Evolutionary conservation across 2,888 invertebrate species (phyloP), one percentile per base, ranked within the genome.

Genomic region (Nomada ferruginata): DNA sequence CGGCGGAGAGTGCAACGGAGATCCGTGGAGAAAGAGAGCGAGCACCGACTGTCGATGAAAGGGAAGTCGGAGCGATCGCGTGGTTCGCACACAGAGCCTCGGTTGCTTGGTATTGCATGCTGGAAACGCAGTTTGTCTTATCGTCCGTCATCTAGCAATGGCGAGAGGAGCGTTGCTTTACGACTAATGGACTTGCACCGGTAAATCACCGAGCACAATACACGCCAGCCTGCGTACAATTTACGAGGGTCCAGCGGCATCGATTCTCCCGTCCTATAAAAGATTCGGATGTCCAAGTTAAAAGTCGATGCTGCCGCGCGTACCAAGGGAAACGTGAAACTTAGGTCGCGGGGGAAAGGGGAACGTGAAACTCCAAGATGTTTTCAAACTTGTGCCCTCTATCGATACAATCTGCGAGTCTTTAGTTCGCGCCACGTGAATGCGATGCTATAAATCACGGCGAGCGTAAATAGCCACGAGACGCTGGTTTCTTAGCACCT

Each of bases 171-270:
- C 88, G 85, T 86, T 87, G 90, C 89, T 90, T 91, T 90, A 89
- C 90, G 87, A 89, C 91, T 91, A 91, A 91, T 91, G 91, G 90
- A 90, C 89, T 91, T 84, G 86, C 86, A 83, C 87, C 91, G 87
- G 87, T 91, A 91, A 91, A 91, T 91, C 91, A 91, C 89, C 85
- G 86, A 75, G 77, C 83, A 89, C 89, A 89, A 89, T 89, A 80
- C 88, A 86, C 86, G 85, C 85, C 85, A 82, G 83, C 53, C 79
- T 69, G 81, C 61, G 65, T 50, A 83, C 85, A 86, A 90, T 91
- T 90, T 89, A 91, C 88, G 91, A 88, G 84, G 83, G 87, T 79
- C 84, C 83, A 75, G 83, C 79, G 64, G 85, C 84, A 84, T 81
- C 80, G 89, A 87, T 86, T 81, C 83, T 81, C 75, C n/a, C 63